Evolutionary conservation across 2,113 vertebrate genomes (phyloP).

Genomic region (Puntigrus tetrazona): DNA sequence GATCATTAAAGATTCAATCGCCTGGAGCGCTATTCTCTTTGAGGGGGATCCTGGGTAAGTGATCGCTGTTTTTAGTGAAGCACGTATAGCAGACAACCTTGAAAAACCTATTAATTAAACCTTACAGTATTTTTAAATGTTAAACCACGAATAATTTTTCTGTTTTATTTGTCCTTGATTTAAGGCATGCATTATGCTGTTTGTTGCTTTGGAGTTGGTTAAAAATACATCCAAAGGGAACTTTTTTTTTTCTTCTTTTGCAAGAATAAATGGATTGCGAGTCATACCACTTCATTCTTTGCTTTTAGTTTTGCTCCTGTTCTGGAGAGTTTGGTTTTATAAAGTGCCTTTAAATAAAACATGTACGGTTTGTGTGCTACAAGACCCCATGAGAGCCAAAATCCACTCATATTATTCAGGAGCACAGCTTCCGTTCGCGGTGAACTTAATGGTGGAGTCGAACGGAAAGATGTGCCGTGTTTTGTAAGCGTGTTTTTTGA

Average conservation of each 20-base stretch:
- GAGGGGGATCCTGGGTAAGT: slow-evolving; percentile 26
- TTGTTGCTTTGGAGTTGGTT: background rate
- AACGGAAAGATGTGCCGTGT: background rate
- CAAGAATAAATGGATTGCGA: background rate
- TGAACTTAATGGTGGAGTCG: slow-evolving; percentile 18
- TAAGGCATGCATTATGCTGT: background rate
- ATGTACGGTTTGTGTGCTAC: slow-evolving; percentile 15
- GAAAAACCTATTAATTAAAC: background rate
- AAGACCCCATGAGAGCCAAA: slow-evolving; percentile 12
- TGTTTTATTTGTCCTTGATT: background rate
- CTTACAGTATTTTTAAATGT: background rate
- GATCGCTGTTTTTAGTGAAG: background rate
- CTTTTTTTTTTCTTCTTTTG: background rate
- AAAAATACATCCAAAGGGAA: background rate
- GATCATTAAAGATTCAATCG: slow-evolving; percentile 53
- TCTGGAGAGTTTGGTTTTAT: slow-evolving; percentile 7
- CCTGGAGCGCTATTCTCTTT: slow-evolving; percentile 32
- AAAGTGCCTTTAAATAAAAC: slow-evolving; percentile 28
- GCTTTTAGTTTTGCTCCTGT: background rate
- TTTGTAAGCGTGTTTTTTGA: slow-evolving; percentile 4
- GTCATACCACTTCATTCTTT: background rate
- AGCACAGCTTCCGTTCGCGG: background rate
- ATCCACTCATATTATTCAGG: background rate
- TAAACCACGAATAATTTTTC: background rate
- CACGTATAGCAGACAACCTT: background rate